phyloP scores from a whole-genome alignment of 1,140 invertebrate species.

The Diorhabda carinulata region DNA sequence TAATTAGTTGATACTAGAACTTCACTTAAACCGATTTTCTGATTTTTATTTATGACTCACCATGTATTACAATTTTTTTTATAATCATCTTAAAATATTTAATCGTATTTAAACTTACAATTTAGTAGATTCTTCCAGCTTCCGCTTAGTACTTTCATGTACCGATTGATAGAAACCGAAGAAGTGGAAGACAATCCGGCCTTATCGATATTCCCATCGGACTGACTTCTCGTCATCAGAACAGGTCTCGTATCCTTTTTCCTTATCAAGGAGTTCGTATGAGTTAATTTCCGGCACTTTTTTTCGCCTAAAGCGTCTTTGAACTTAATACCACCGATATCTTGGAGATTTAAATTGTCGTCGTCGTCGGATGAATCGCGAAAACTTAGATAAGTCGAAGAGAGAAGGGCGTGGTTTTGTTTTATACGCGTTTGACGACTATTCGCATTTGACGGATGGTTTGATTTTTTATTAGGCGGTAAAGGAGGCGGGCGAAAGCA shows the following conservation, averaged over 20 bases:
- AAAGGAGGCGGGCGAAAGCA: slow-evolving; percentile 47
- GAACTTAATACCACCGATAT: slow-evolving; percentile 23
- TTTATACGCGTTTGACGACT: slow-evolving; percentile 17
- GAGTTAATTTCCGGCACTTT: slow-evolving; percentile 32
- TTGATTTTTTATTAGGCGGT: slow-evolving; percentile 45
- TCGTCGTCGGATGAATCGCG: slow-evolving; percentile 42
- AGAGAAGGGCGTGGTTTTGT: slow-evolving; percentile 35
- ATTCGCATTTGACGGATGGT: slow-evolving; percentile 11
- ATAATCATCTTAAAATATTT: too few relatives aligned
- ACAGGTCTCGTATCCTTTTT: slow-evolving; percentile 24
- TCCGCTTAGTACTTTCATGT: slow-evolving; percentile 57
- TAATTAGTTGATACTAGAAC: too few relatives aligned
- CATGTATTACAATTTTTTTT: too few relatives aligned
- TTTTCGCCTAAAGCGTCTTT: slow-evolving; percentile 22
- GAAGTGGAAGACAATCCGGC: slow-evolving; percentile 29
- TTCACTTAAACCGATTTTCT: too few relatives aligned
- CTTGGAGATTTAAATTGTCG: slow-evolving; percentile 27
- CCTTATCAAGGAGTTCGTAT: slow-evolving; percentile 41
- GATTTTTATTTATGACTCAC: too few relatives aligned
- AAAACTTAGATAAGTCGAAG: slow-evolving; percentile 47
- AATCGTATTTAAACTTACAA: slow-evolving; percentile 52
- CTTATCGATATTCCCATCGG: slow-evolving; percentile 44
- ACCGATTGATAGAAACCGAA: slow-evolving; percentile 55
- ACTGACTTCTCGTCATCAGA: slow-evolving; percentile 40
- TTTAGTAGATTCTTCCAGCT: slow-evolving; percentile 63